Conservation (phyloP, 2,797 vertebrate species). For the Myotis daubentonii region DNA sequence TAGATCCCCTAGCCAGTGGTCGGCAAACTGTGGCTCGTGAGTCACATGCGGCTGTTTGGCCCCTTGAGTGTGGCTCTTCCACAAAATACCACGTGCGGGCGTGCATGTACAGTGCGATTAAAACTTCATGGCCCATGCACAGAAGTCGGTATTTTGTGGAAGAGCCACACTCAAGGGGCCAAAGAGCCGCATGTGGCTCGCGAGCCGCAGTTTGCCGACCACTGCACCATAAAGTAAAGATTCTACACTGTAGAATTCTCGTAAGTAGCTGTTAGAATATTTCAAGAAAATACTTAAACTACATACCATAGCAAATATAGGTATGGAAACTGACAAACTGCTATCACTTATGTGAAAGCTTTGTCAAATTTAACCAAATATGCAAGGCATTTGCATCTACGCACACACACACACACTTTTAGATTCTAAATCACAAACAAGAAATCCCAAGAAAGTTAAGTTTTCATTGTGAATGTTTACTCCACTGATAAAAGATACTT, state of each 20-base stretch:
- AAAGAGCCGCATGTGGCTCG: too few relatives aligned
- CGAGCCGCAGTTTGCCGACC: too few relatives aligned
- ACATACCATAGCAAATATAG: background rate
- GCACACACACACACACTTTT: background rate
- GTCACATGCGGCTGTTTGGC: too few relatives aligned
- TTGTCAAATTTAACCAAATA: conserved; percentile 5
- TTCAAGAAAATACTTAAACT: conserved; percentile 44
- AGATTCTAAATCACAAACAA: background rate
- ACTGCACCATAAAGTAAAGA: background rate
- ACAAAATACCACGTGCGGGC: too few relatives aligned
- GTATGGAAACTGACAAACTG: background rate
- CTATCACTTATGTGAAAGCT: background rate
- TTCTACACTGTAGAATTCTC: background rate
- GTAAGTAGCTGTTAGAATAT: background rate
- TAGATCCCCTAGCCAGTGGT: background rate
- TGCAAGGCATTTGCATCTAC: background rate
- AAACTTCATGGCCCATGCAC: too few relatives aligned
- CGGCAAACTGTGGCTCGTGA: too few relatives aligned
- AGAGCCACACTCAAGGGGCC: too few relatives aligned
- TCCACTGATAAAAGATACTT: conserved; percentile 11
- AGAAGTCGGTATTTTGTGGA: too few relatives aligned
- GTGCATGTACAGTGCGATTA: too few relatives aligned
- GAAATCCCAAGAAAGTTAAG: conserved; percentile 33
- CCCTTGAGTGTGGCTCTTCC: too few relatives aligned
- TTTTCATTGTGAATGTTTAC: background rate